These are phyloP conservation scores for Apteryx owenii DNA, from an alignment of 2,113 vertebrate genomes.

Conservation along the genomic window DNA sequence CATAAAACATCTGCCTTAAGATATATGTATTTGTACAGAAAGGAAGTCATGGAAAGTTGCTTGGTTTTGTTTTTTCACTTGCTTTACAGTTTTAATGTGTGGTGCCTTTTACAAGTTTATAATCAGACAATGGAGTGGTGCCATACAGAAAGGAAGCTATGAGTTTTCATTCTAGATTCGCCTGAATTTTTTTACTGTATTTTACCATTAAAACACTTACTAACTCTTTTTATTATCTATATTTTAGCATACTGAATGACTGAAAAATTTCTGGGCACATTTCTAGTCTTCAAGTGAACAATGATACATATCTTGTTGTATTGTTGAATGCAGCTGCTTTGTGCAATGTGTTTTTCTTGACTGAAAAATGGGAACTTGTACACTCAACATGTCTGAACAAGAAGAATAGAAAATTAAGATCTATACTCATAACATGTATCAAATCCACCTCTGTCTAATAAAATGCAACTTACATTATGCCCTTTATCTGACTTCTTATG, in stretches of 20 bases:
- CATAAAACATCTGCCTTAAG: conserved; percentile 83
- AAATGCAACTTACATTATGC: conserved; percentile 34
- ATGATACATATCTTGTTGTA: conserved; percentile 36
- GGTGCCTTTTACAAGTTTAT: conserved; percentile 89
- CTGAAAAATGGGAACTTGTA: conserved; percentile 48
- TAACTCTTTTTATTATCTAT: conserved; percentile 65
- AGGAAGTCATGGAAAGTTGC: conserved; percentile 56
- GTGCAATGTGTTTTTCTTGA: conserved; percentile 41
- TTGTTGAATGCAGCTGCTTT: conserved; percentile 64
- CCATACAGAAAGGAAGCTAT: conserved; percentile 63
- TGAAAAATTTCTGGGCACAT: conserved; percentile 48
- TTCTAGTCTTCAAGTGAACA: conserved; percentile 61
- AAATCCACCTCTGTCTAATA: conserved; percentile 65
- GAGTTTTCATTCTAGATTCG: conserved; percentile 67
- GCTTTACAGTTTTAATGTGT: conserved; percentile 85
- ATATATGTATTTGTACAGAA: conserved; percentile 73
- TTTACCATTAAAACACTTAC: conserved; percentile 73
- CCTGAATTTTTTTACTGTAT: conserved; percentile 70
- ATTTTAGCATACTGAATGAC: conserved; percentile 65
- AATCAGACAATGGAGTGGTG: conserved; percentile 65
- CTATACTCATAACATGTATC: conserved; percentile 21
- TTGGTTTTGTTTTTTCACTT: conserved; percentile 70
- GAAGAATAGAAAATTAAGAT: conserved; percentile 37
- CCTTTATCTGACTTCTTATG: not conserved
- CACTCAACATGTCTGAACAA: conserved; percentile 28